These are phyloP conservation scores for Ophioderma brevispina DNA, from an alignment of 35 echinoderm and acorn worm species.

Conservation along the genomic window DNA sequence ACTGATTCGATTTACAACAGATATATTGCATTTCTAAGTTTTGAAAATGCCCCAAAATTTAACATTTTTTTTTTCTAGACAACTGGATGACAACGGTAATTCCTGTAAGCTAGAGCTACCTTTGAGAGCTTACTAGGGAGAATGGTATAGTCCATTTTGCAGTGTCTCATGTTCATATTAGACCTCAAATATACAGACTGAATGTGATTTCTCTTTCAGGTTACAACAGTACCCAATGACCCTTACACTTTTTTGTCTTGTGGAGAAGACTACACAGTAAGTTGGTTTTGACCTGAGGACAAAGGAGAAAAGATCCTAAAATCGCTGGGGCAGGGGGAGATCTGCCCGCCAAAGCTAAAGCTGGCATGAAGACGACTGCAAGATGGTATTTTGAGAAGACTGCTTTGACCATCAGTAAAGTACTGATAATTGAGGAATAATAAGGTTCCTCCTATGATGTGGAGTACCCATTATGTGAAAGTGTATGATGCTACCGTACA, in stretches of 20 bases:
- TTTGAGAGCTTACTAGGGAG: neutral
- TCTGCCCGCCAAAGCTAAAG: too few species aligned
- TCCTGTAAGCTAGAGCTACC: too few species aligned
- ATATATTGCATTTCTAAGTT: too few species aligned
- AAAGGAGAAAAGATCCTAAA: too few species aligned
- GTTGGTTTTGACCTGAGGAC: conserved; percentile 94
- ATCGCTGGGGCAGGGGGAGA: too few species aligned
- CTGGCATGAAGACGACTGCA: conserved; percentile 87
- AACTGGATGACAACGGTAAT: too few species aligned
- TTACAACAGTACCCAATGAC: conserved; percentile 83
- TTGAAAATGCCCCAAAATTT: too few species aligned
- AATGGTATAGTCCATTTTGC: neutral
- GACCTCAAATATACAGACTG: neutral
- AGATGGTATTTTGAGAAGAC: conserved; percentile 73
- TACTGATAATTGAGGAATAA: too few species aligned
- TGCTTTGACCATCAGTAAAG: too few species aligned
- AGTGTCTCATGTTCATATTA: neutral
- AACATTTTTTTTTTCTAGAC: too few species aligned
- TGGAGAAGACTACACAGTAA: conserved; percentile 93
- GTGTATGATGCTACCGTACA: too few species aligned
- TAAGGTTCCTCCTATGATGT: neutral
- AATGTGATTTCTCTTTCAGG: conserved; percentile 39
- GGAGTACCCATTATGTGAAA: neutral
- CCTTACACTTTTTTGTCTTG: conserved; percentile 93
- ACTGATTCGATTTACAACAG: too few species aligned